Percentiles rank a stretch among this genome's conserved stretches.
Conservation (phyloP, 2,888 invertebrate species). For the Meteorus colon region DNA sequence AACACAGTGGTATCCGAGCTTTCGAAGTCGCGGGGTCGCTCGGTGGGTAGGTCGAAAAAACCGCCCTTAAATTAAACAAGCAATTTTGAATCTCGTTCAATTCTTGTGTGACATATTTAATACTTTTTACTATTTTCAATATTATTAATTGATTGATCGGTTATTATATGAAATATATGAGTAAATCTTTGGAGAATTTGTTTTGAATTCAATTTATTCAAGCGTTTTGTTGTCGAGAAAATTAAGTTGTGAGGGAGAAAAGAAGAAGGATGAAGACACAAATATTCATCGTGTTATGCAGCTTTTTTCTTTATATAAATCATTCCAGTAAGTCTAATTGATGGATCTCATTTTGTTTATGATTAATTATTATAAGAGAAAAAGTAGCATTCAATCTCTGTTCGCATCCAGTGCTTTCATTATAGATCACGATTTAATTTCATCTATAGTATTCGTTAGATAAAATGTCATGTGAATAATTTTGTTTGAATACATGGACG, state of each 20-base stretch:
- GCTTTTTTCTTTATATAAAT: slow-evolving; percentile 53
- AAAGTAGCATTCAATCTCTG: background rate
- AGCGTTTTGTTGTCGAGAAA: slow-evolving; percentile 12
- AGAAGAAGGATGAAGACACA: slow-evolving; percentile 53
- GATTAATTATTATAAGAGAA: background rate
- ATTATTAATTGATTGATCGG: background rate
- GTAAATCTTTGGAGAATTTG: background rate
- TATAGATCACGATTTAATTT: too few species aligned
- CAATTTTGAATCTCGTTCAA: background rate
- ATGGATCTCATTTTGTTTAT: slow-evolving; percentile 3
- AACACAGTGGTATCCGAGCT: slow-evolving; percentile 65
- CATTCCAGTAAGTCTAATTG: slow-evolving; percentile 53
- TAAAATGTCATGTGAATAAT: too few species aligned
- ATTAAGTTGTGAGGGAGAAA: slow-evolving; percentile 12
- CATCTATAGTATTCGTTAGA: too few species aligned
- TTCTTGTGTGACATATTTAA: background rate
- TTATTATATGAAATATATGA: background rate
- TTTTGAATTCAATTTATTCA: background rate
- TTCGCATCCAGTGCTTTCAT: background rate
- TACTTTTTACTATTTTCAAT: background rate
- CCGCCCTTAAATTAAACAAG: slow-evolving; percentile 42
- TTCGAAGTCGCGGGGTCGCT: slow-evolving; percentile 65
- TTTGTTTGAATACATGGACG: too few species aligned
- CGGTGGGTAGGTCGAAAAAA: slow-evolving; percentile 57
- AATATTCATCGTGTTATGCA: slow-evolving; percentile 51